Percentiles rank a stretch among this genome's conserved stretches.
Conservation (phyloP, 2,113 vertebrate genomes). For the Nettapus auritus region DNA sequence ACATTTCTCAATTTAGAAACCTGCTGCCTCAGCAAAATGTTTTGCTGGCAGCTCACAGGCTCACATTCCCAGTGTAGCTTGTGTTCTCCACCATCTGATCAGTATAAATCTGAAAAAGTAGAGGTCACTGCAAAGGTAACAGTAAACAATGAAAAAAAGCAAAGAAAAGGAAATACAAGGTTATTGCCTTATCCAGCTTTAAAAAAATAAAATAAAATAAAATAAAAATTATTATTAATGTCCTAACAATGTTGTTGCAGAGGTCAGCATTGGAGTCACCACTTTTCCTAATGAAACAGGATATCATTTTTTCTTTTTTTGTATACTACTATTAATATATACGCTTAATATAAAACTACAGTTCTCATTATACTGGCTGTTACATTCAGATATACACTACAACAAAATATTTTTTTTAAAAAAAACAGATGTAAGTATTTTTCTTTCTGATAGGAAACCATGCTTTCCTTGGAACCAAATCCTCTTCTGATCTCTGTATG, state of each 20-base stretch:
- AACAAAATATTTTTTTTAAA: background rate
- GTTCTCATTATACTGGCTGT: background rate
- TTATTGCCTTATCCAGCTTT: background rate
- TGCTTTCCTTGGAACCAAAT: background rate
- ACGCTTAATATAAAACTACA: fast-evolving
- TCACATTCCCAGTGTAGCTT: background rate
- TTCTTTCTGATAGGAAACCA: background rate
- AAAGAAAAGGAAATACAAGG: background rate
- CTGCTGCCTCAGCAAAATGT: background rate
- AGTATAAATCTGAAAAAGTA: background rate
- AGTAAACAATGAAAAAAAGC: background rate
- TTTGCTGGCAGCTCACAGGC: background rate
- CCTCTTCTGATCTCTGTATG: fast-evolving
- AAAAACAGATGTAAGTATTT: background rate
- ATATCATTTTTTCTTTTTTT: too few relatives aligned
- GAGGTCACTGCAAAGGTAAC: background rate
- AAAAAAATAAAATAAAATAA: too few relatives aligned
- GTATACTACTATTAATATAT: too few relatives aligned
- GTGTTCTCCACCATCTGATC: background rate
- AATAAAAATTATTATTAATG: too few relatives aligned
- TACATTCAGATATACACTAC: background rate
- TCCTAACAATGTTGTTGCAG: background rate
- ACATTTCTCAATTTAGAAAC: background rate
- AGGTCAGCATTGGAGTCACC: background rate
- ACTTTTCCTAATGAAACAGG: background rate